Conservation (phyloP, 2,113 vertebrate genomes). For the Callospermophilus lateralis region DNA sequence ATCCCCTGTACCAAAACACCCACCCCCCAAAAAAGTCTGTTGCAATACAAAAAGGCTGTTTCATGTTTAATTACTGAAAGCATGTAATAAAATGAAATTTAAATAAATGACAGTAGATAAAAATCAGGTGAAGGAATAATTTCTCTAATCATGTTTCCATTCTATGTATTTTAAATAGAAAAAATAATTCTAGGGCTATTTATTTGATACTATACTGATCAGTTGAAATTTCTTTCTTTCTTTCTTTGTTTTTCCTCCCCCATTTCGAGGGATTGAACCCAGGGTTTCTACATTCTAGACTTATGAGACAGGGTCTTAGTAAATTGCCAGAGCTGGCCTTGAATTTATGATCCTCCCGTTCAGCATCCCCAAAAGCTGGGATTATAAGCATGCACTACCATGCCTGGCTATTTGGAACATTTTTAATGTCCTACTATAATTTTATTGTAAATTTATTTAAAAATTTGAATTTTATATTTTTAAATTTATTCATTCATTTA, state of each 20-base stretch:
- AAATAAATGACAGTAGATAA: not conserved
- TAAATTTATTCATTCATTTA: not conserved
- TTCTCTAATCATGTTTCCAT: not conserved
- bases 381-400: not conserved
- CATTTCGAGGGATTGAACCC: not conserved
- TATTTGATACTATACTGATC: not conserved
- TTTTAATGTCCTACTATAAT: not conserved
- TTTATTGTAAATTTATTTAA: not conserved
- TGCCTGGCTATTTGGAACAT: not conserved
- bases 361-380: not conserved
- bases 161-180: not conserved
- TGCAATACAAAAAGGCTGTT: not conserved
- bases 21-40: not conserved
- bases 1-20: not conserved
- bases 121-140: slow-evolving; percentile 21
- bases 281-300: not conserved
- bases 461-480: slow-evolving; percentile 8
- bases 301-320: no score
- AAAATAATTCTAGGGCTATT: not conserved
- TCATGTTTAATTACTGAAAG: not conserved
- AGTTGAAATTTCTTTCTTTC: not conserved
- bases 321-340: not conserved
- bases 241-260: not conserved
- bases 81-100: slow-evolving; percentile 8
- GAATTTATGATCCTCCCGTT: not conserved